These are phyloP conservation scores for Pterocles orientalis DNA, from an alignment of 2,113 vertebrate genomes.

Conservation along the genomic window DNA sequence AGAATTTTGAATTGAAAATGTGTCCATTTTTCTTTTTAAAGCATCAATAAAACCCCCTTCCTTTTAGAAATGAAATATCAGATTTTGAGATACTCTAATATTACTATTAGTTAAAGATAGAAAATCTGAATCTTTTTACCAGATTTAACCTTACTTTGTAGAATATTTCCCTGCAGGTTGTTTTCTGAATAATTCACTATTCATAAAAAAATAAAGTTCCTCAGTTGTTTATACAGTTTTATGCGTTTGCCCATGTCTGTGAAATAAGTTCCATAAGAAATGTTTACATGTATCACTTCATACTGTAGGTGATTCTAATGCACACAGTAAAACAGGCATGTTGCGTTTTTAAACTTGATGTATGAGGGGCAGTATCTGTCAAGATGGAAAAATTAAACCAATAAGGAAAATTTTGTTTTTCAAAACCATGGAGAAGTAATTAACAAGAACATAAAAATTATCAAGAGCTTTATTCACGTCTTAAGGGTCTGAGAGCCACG, in stretches of 20 bases:
- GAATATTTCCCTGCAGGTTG: background rate
- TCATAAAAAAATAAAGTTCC: background rate
- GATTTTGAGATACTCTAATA: background rate
- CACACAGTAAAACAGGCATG: background rate
- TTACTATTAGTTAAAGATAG: background rate
- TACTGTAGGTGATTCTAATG: background rate
- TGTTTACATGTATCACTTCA: background rate
- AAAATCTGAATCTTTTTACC: background rate
- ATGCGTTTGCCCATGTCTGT: background rate
- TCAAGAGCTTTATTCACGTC: background rate
- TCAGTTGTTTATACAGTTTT: background rate
- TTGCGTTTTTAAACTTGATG: background rate
- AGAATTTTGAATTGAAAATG: background rate
- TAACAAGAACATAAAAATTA: background rate
- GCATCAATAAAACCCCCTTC: fast-evolving
- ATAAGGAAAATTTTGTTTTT: background rate
- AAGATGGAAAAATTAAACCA: background rate
- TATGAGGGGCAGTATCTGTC: background rate
- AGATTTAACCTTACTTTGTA: background rate
- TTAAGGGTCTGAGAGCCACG: background rate
- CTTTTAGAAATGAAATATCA: background rate
- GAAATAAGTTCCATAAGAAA: background rate
- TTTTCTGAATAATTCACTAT: background rate
- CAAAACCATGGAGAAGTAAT: background rate
- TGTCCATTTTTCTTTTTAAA: background rate